Base-by-base conservation (phyloP, 2,888 invertebrate species). In the Ormyrus thymus region DNA sequence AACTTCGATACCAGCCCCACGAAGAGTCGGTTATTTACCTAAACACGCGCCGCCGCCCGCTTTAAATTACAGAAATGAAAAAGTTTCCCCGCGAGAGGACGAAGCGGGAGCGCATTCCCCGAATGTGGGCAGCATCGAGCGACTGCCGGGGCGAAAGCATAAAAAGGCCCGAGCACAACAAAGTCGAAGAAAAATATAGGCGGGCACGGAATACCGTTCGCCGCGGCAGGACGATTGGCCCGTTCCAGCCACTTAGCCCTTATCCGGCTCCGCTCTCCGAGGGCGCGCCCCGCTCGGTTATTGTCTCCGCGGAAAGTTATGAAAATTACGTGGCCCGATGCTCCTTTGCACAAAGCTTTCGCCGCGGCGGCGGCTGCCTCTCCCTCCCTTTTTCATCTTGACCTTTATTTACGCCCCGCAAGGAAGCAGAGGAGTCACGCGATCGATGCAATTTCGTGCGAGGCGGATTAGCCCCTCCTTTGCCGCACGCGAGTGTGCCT, bases 251-350 rank as follows among this genome's bases (percentile, higher is more conserved):
- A 83, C 83, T 84, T 83, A 81, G 80, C 73, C 80, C 76, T 79
- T 83, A 84, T 83, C 82, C 84, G 80, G 29, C 29, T 29, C 29
- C 29, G 29, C 29, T 29, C 80, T 82, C 70, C 50, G 56, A 58
- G 76, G 29, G 65, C 68, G 69, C 73, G 76, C 68, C 64, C 73
- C 76, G 65, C 64, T 46, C 80, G 83, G 84, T 85, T 86, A 85
- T 87, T 86, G 86, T 85, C 85, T 86, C 81, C 82, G 82, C 82
- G 84, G 83, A 83, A 86, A 86, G 86, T 88, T 86, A 86, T 86
- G 86, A 86, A 87, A 88, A 86, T 87, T 87, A 86, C 85, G 84
- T 83, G 87, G 84, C 78, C 82, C 83, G 83, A 84, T 85, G 84
- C 82, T 83, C 75, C 78, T 29, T 29, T 59, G 50, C 59, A 15